Conservation (phyloP, 2,888 invertebrate species). For the Nephrotoma appendiculata region DNA sequence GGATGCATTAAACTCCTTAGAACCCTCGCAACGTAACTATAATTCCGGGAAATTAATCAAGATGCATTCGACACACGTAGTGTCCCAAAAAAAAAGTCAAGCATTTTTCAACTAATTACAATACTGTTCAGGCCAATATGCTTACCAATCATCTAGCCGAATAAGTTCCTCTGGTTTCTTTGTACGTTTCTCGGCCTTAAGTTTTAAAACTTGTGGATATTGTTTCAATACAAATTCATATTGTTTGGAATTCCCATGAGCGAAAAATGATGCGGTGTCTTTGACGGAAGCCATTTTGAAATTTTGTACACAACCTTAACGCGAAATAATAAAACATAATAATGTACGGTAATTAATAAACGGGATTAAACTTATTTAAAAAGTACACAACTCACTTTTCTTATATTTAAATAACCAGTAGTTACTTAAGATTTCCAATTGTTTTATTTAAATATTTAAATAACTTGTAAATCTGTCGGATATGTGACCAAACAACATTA, state of each 20-base stretch:
- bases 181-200: constrained; percentile 79
- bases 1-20: not conserved
- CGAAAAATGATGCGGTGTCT: constrained; percentile 88
- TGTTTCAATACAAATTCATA: constrained; percentile 79
- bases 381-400: not conserved
- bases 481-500: not conserved
- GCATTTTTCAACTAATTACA: not conserved
- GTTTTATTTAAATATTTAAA: not conserved
- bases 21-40: not conserved
- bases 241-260: constrained; percentile 74
- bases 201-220: constrained; percentile 79
- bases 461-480: not conserved
- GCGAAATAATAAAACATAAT: not conserved
- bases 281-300: constrained; percentile 71
- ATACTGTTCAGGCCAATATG: constrained; percentile 21
- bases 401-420: not conserved
- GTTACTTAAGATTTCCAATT: not conserved
- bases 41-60: not conserved
- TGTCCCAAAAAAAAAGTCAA: not conserved
- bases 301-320: not conserved
- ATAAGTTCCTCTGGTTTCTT: constrained; percentile 91
- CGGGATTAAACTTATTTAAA: not conserved
- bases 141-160: constrained; percentile 91
- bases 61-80: not conserved
- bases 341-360: not conserved